Base-by-base conservation (phyloP, 2,888 invertebrate species). In the Troides helena region DNA sequence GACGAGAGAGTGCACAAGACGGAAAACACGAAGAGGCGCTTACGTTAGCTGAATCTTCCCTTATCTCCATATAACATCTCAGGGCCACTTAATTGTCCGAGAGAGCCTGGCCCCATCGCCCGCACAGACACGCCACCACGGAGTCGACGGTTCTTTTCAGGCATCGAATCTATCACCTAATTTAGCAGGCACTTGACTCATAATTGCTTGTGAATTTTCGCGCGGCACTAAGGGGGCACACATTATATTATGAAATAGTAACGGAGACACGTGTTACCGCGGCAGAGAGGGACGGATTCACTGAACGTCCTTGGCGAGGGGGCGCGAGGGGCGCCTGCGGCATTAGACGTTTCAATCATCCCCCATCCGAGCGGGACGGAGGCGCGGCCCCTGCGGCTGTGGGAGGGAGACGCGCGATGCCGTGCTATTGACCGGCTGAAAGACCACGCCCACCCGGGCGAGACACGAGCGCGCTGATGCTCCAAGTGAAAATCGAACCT, bases 271-370 rank as follows among this genome's bases (percentile, higher is more conserved):
- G 92, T 92, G 92, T 91, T 92, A 86, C 89, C 91, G 88, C 89
- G 89, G 89, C 92, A 90, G 92, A 92, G 91, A 88, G 90, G 92
- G 92, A 92, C 92, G 92, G 92, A 92, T 92, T 92, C 92, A 92
- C 92, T 92, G 91, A 91, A 91, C 91, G 92, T 92, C 92, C 92
- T 92, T 92, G 92, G 90, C 85, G 85, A 85, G 88, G 90, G 90
- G 90, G 89, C 82, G 89, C 85, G 89, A 85, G 92, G 92, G 91
- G 91, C 92, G 92, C 92, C 89, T 91, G 92, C 92, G 92, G 92
- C 92, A 89, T 90, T 90, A 91, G 90, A 92, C 92, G 90, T 90
- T 92, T 92, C 92, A 92, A 92, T 92, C 92, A 92, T 92, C 90
- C 92, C 92, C 86, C 82, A 86, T 80, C 88, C 82, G 85, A 89